These are phyloP conservation scores for Labeo rohita DNA, from an alignment of 2,113 vertebrate genomes.

Conservation along the genomic window DNA sequence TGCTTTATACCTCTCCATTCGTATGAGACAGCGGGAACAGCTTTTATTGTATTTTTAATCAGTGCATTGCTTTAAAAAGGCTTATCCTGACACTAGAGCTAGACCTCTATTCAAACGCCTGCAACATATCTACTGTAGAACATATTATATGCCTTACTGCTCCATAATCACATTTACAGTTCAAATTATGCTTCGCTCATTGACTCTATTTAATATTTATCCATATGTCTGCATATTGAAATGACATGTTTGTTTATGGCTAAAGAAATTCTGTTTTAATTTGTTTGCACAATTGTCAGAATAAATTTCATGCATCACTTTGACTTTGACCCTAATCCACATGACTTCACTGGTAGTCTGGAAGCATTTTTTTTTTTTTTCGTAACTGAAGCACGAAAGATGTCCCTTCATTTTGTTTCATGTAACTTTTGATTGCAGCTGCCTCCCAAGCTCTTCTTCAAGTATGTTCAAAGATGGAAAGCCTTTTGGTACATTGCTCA, in stretches of 20 bases:
- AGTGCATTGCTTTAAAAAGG: neutral
- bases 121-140: slow-evolving; percentile 1
- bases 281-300: slow-evolving; percentile 10
- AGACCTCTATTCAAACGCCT: neutral
- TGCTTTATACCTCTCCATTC: neutral
- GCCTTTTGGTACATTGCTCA: neutral
- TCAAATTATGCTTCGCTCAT: neutral
- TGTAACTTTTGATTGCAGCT: neutral
- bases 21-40: neutral
- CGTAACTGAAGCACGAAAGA: neutral
- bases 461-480: neutral
- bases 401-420: neutral
- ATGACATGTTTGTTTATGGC: slow-evolving; percentile 12
- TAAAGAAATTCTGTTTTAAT: slow-evolving; percentile 18
- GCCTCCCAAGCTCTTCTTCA: neutral
- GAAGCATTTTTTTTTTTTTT: neutral
- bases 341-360: slow-evolving; percentile 11
- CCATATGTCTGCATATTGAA: slow-evolving; percentile 12
- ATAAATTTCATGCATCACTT: slow-evolving; percentile 21
- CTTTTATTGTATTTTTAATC: slow-evolving; percentile 14
- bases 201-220: slow-evolving; percentile 6
- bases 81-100: slow-evolving; percentile 17
- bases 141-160: neutral
- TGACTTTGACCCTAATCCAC: slow-evolving; percentile 12
- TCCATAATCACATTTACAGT: neutral